A percentile compares a stretch with the other conserved stretches of the same genome.
Conservation (phyloP, 1,140 invertebrate species). For the Drosophila asahinai region DNA sequence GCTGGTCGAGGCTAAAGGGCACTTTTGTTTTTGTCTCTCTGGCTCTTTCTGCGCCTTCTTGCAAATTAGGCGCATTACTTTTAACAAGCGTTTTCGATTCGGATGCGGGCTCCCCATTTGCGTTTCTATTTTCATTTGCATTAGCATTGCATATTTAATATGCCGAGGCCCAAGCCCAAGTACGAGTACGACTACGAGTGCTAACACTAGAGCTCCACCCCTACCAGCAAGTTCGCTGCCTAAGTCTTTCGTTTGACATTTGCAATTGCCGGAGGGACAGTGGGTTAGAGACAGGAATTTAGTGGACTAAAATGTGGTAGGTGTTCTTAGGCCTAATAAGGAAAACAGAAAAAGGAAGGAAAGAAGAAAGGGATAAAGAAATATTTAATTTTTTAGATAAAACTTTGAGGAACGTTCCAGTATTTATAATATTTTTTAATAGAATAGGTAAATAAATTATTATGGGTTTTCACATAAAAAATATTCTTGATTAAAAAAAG, state of each 20-base stretch:
- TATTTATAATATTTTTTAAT: not conserved
- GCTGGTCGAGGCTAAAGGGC: slow-evolving; percentile 79
- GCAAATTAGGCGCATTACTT: slow-evolving; percentile 76
- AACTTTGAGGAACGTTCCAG: not conserved
- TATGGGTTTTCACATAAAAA: too few relatives aligned
- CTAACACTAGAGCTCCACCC: slow-evolving; percentile 19
- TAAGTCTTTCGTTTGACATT: slow-evolving; percentile 82
- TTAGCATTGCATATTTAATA: slow-evolving; percentile 78
- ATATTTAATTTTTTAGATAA: not conserved
- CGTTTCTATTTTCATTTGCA: slow-evolving; percentile 69
- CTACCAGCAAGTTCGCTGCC: slow-evolving; percentile 65
- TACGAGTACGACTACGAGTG: slow-evolving; percentile 22
- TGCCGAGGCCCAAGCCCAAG: slow-evolving; percentile 28
- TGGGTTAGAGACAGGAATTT: not conserved
- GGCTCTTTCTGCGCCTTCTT: slow-evolving; percentile 17
- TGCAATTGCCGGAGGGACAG: slow-evolving; percentile 53
- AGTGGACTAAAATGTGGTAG: not conserved
- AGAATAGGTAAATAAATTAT: not conserved
- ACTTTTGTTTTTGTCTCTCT: slow-evolving; percentile 65
- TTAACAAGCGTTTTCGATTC: slow-evolving; percentile 70
- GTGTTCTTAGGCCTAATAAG: not conserved
- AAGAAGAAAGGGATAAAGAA: not conserved
- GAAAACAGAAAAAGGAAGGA: not conserved
- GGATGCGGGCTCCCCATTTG: slow-evolving; percentile 53
- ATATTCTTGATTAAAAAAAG: too few relatives aligned